Percentiles rank a stretch among this genome's conserved stretches.
These are phyloP conservation scores for Lepidostoma basale DNA, from an alignment of 1,140 invertebrate genomes.

Conservation along the genomic window DNA sequence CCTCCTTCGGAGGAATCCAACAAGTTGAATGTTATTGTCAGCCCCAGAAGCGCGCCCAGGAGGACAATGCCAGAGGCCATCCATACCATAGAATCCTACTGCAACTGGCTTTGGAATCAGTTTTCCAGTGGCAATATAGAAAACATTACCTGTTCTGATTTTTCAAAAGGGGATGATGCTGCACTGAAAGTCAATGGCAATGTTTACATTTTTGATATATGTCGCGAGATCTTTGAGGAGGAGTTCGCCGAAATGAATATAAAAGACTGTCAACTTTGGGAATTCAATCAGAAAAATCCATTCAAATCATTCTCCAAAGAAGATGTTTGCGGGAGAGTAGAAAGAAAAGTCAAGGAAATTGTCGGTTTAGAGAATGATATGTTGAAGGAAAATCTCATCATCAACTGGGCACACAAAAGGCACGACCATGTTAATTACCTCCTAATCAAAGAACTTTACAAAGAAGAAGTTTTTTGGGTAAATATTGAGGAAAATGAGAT, in stretches of 20 bases:
- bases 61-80: background rate
- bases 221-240: conserved; percentile 30
- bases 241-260: conserved; percentile 22
- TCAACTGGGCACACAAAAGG: conserved; percentile 35
- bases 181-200: conserved; percentile 8
- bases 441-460: conserved; percentile 37
- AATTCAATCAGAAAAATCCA: conserved; percentile 23
- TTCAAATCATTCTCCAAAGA: conserved; percentile 13
- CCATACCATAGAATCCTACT: conserved; percentile 4
- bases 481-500: conserved; percentile 38
- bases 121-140: background rate
- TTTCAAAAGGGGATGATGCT: background rate
- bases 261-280: conserved; percentile 21
- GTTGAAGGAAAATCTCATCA: conserved; percentile 31
- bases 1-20: conserved; percentile 35
- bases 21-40: background rate
- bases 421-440: conserved; percentile 38
- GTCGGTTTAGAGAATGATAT: conserved; percentile 12
- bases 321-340: conserved; percentile 26
- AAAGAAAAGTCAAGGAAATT: conserved; percentile 32
- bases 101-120: conserved; percentile 11
- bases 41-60: background rate
- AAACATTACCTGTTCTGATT: background rate
- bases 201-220: conserved; percentile 36
- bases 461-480: conserved; percentile 38